Conservation (phyloP, 2,797 vertebrate species). For the Alauda arvensis region DNA sequence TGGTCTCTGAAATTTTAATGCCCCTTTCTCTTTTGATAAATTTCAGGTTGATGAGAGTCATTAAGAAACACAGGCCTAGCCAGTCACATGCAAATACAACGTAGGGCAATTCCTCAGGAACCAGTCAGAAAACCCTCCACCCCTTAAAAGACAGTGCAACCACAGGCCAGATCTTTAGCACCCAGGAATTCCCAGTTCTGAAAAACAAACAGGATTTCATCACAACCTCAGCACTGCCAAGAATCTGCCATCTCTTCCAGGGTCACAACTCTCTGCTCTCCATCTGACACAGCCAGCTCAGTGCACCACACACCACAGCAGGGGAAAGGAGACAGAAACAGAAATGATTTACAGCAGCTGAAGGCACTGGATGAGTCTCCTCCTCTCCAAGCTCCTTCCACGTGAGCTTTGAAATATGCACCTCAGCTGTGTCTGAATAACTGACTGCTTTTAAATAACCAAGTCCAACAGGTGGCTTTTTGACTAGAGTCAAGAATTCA, state of each 20-base stretch:
- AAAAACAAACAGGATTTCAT: neutral
- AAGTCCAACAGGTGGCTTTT: neutral
- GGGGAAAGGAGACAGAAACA: neutral
- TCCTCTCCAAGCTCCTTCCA: neutral
- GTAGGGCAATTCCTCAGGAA: neutral
- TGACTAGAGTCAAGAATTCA: neutral
- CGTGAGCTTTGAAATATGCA: neutral
- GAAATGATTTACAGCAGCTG: neutral
- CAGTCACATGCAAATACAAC: neutral
- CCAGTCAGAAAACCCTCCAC: neutral
- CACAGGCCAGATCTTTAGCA: neutral
- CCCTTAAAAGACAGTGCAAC: neutral
- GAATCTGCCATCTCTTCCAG: neutral
- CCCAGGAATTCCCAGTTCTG: neutral
- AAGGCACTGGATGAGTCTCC: neutral
- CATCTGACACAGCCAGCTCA: neutral
- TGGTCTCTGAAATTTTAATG: neutral
- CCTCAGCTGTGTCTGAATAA: neutral
- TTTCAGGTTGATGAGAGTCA: neutral
- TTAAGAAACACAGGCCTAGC: neutral
- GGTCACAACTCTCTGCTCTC: neutral
- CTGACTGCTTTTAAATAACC: neutral
- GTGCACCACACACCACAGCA: neutral
- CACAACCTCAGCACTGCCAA: accelerated
- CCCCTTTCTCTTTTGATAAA: neutral